Conservation (phyloP, 2,888 invertebrate species). For the Lamellibrachia columna region DNA sequence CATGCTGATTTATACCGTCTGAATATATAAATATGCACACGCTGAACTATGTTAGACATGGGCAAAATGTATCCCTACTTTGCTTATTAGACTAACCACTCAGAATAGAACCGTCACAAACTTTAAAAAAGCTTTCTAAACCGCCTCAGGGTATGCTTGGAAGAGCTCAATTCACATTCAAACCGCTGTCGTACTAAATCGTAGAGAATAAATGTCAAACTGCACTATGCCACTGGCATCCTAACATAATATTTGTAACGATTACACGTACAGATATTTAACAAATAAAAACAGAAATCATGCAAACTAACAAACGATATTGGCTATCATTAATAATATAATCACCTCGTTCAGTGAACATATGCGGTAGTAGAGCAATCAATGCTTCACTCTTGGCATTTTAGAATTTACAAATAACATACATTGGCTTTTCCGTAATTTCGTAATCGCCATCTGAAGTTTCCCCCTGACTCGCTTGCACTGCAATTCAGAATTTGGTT, state of each 20-base stretch:
- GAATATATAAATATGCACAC: neutral
- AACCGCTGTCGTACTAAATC: neutral
- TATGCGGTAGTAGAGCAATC: neutral
- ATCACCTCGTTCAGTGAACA: neutral
- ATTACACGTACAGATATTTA: neutral
- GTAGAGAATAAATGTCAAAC: neutral
- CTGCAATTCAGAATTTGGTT: neutral
- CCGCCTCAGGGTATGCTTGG: neutral
- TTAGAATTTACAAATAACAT: neutral
- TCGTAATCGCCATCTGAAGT: neutral
- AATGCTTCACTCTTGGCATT: neutral
- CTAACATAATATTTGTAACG: neutral
- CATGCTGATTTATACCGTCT: neutral
- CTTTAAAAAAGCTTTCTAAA: neutral
- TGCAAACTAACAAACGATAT: neutral
- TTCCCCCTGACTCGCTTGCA: neutral
- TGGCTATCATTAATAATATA: neutral
- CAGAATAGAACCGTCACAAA: neutral
- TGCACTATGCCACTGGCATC: neutral
- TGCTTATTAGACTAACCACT: slow-evolving; percentile 9
- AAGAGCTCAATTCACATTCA: neutral
- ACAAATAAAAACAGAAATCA: neutral
- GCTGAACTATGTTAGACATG: neutral
- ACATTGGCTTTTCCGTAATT: neutral
- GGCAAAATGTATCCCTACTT: neutral